A percentile compares a stretch with the other conserved stretches of the same genome.
phyloP scores from a whole-genome alignment of 2,797 vertebrate species.

The Meda fulgida region DNA sequence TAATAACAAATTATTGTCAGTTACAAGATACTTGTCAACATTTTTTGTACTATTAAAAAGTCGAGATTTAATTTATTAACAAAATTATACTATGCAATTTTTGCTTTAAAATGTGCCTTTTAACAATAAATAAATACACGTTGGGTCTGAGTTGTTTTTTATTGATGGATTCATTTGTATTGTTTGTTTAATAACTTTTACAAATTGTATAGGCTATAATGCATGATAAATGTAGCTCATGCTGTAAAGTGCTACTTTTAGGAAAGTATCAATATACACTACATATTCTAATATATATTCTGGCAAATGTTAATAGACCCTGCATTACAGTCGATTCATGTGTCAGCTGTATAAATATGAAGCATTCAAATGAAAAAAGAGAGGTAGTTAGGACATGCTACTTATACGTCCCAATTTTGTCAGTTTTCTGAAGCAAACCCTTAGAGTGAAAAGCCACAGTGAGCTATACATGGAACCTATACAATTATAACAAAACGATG shows the following conservation, averaged over 20 bases:
- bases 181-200: neutral
- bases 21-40: conserved; percentile 1
- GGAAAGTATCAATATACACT: neutral
- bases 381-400: neutral
- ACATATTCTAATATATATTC: neutral
- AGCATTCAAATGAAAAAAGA: neutral
- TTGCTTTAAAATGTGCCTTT: conserved; percentile 3
- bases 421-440: conserved; percentile 22
- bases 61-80: conserved; percentile 46
- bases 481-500: conserved; percentile 28
- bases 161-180: neutral
- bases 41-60: neutral
- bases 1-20: conserved; percentile 8
- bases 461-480: neutral
- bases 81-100: neutral
- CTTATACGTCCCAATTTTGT: neutral
- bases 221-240: neutral
- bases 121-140: neutral
- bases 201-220: neutral
- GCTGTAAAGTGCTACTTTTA: neutral
- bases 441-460: neutral
- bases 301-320: neutral
- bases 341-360: neutral
- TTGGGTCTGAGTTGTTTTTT: neutral
- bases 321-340: conserved; percentile 9